Evolutionary conservation across 2,797 vertebrate genomes (phyloP).

Genomic region (Catamblyrhynchus diadema): DNA sequence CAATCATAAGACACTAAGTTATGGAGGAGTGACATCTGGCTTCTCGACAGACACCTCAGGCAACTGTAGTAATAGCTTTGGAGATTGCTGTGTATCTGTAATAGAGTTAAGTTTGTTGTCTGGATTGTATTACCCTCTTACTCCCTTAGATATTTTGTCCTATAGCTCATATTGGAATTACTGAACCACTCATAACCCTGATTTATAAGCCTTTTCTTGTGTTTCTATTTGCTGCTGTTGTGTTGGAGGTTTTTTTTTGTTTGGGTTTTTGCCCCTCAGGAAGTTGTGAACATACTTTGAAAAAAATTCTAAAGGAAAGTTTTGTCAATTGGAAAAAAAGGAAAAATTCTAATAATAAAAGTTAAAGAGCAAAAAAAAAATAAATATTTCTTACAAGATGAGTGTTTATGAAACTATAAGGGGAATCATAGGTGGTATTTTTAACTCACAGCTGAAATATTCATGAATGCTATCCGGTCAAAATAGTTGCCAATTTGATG

Average conservation of each 20-base stretch:
- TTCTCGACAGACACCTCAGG: slow-evolving; percentile 68
- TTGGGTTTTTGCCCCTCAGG: neutral
- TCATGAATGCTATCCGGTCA: neutral
- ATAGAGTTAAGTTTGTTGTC: slow-evolving; percentile 63
- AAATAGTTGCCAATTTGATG: neutral
- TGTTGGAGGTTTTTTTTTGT: neutral
- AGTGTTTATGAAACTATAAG: neutral
- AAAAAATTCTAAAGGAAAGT: neutral
- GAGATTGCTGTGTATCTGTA: slow-evolving; percentile 62
- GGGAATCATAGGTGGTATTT: neutral
- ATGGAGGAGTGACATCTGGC: slow-evolving; percentile 73
- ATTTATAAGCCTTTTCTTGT: slow-evolving; percentile 22
- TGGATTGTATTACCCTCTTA: slow-evolving; percentile 56
- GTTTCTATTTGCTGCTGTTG: slow-evolving; percentile 33
- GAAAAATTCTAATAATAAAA: slow-evolving; percentile 1
- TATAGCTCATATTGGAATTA: slow-evolving; percentile 58
- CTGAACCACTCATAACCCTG: slow-evolving; percentile 50
- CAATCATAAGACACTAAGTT: slow-evolving; percentile 65
- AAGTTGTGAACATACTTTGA: neutral
- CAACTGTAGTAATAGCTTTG: slow-evolving; percentile 71
- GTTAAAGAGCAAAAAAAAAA: neutral
- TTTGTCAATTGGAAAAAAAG: slow-evolving; percentile 22
- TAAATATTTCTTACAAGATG: neutral
- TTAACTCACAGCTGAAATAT: neutral
- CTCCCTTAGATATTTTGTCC: slow-evolving; percentile 40